These are phyloP conservation scores for Carterocephalus palaemon DNA, from an alignment of 2,888 invertebrate species.

Conservation along the genomic window DNA sequence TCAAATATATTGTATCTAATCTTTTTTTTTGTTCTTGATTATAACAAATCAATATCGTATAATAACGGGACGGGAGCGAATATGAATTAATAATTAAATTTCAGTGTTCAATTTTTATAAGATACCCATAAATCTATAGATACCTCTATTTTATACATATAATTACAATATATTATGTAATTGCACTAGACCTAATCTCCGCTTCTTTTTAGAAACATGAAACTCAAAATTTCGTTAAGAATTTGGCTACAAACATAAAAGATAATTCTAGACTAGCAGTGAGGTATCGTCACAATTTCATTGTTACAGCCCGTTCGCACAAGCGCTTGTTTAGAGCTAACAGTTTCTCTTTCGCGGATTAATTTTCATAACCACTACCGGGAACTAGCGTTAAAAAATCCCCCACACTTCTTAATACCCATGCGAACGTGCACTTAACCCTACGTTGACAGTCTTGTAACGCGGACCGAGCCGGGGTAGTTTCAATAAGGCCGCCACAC, in stretches of 20 bases:
- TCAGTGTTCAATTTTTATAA: too few relatives aligned
- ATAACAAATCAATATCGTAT: conserved; percentile 50
- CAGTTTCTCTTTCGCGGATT: too few relatives aligned
- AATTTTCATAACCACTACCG: too few relatives aligned
- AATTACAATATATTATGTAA: conserved; percentile 57
- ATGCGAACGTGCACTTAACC: too few relatives aligned
- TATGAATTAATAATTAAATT: conserved; percentile 29
- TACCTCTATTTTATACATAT: conserved; percentile 38
- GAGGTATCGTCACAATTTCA: conserved; percentile 29
- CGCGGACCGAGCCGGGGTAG: background rate
- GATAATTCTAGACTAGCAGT: conserved; percentile 22
- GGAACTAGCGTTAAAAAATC: too few relatives aligned
- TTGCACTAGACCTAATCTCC: conserved; percentile 46
- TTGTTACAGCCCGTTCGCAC: too few relatives aligned
- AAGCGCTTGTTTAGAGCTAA: too few relatives aligned
- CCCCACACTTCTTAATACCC: too few relatives aligned
- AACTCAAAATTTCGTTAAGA: conserved; percentile 27
- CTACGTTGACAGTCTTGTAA: conserved; percentile 11
- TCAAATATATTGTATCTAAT: background rate
- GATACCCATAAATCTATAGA: conserved; percentile 11
- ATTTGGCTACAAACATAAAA: conserved; percentile 19
- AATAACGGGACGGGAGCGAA: conserved; percentile 70
- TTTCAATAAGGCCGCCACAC: conserved; percentile 88
- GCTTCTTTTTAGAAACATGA: conserved; percentile 2
- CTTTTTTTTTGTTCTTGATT: conserved; percentile 12